A percentile compares a stretch with the other conserved stretches of the same genome.
Conservation (phyloP, 2,797 vertebrate species). For the Syngnathus acus region DNA sequence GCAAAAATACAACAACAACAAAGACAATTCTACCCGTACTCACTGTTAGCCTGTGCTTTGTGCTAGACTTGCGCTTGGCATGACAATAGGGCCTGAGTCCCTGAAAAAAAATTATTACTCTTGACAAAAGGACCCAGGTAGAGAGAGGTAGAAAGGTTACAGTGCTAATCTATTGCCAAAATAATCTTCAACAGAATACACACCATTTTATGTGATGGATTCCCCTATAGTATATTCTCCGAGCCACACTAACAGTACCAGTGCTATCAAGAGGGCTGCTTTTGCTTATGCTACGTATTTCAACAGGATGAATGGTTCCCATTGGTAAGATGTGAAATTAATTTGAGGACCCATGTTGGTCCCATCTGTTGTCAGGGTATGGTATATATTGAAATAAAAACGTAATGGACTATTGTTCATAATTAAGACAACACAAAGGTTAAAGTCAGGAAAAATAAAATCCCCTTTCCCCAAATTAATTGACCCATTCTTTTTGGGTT, state of each 20-base stretch:
- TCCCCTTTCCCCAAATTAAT: constrained; percentile 69
- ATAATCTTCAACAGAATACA: background rate
- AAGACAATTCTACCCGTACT: too few relatives aligned
- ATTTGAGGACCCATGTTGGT: background rate
- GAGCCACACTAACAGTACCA: background rate
- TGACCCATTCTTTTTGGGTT: constrained; percentile 69
- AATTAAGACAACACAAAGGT: background rate
- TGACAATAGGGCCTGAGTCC: background rate
- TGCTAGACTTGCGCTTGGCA: too few relatives aligned
- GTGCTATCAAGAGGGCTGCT: background rate
- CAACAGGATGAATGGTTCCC: background rate
- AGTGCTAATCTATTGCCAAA: background rate
- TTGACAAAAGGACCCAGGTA: background rate
- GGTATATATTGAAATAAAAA: background rate
- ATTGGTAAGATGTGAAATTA: background rate
- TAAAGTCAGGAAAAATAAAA: background rate
- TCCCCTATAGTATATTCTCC: background rate
- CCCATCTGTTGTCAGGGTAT: background rate
- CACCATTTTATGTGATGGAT: background rate
- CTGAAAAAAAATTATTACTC: background rate
- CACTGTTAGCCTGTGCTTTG: too few relatives aligned
- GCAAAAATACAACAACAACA: too few relatives aligned
- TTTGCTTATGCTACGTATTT: background rate
- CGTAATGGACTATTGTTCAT: background rate
- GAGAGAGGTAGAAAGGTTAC: background rate